Conservation (phyloP, 1,140 invertebrate genomes). For the Telenomus remus region DNA sequence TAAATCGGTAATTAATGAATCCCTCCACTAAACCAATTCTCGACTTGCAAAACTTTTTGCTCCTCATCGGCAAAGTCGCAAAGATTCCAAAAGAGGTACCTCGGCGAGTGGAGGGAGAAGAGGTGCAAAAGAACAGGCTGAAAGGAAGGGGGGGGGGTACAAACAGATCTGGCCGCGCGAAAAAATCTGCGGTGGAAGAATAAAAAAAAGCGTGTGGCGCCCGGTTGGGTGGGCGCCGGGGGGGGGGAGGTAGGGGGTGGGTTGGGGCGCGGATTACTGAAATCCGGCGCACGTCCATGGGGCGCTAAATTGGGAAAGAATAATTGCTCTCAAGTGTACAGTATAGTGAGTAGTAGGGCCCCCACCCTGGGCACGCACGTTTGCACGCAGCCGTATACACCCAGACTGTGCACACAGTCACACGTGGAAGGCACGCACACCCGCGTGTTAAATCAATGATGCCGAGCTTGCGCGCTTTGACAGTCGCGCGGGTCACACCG, state of each 20-base stretch:
- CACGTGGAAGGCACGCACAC: slow-evolving; percentile 50
- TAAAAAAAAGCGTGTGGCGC: no score
- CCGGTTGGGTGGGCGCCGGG: not conserved
- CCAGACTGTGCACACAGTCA: slow-evolving; percentile 32
- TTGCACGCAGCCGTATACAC: slow-evolving; percentile 43
- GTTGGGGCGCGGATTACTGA: slow-evolving; percentile 1
- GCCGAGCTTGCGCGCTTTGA: slow-evolving; percentile 68
- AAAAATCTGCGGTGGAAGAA: no score
- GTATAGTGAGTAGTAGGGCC: slow-evolving; percentile 33
- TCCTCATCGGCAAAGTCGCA: no score
- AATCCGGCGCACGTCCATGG: slow-evolving; percentile 18
- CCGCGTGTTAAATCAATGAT: slow-evolving; percentile 73
- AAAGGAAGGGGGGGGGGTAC: no score
- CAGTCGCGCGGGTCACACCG: slow-evolving; percentile 53
- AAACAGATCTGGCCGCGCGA: no score
- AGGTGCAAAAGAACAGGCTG: no score
- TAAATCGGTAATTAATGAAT: no score
- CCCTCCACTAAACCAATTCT: no score
- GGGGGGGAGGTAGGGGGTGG: not conserved
- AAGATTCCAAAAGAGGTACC: no score
- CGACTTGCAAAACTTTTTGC: no score
- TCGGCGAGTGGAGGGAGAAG: no score
- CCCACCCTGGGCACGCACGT: slow-evolving; percentile 27
- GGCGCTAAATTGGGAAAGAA: slow-evolving; percentile 48
- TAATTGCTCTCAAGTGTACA: slow-evolving; percentile 52